Conservation (phyloP, 2,888 invertebrate genomes). For the Noctua fimbriata region DNA sequence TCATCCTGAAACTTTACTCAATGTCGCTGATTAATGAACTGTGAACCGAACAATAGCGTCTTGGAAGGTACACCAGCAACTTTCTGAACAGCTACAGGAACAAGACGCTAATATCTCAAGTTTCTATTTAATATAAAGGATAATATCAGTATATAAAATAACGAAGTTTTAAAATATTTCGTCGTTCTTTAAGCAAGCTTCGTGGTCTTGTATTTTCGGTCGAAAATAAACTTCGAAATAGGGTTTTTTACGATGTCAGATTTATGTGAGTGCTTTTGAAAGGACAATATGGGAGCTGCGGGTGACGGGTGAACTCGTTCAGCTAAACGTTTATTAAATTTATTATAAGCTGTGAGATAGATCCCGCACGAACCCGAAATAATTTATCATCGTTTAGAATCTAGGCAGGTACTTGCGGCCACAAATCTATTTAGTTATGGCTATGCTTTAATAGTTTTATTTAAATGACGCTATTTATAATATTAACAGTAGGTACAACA, state of each 20-base stretch:
- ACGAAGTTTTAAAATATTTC: slow-evolving; percentile 5
- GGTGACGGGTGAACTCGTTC: slow-evolving; percentile 38
- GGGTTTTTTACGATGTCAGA: slow-evolving; percentile 55
- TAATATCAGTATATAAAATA: slow-evolving; percentile 22
- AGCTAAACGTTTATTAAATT: slow-evolving; percentile 37
- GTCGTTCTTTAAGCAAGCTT: neutral
- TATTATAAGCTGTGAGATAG: slow-evolving; percentile 14
- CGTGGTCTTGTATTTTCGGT: neutral
- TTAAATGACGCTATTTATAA: neutral
- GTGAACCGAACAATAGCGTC: slow-evolving; percentile 85
- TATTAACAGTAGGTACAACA: neutral
- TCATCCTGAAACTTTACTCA: slow-evolving; percentile 81
- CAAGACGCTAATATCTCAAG: slow-evolving; percentile 18
- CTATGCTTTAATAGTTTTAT: neutral
- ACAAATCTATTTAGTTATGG: slow-evolving; percentile 27
- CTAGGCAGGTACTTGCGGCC: neutral
- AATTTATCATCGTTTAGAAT: slow-evolving; percentile 10
- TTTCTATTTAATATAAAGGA: slow-evolving; percentile 25
- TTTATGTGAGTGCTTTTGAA: slow-evolving; percentile 46
- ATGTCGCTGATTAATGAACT: slow-evolving; percentile 87
- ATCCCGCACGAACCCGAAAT: neutral
- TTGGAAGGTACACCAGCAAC: slow-evolving; percentile 69
- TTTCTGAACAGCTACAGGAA: slow-evolving; percentile 66
- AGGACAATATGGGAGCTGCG: slow-evolving; percentile 43
- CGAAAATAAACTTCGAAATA: slow-evolving; percentile 53